Base-by-base conservation (phyloP, 2,888 invertebrate species). In the Mesorhabditis spiculigera region DNA sequence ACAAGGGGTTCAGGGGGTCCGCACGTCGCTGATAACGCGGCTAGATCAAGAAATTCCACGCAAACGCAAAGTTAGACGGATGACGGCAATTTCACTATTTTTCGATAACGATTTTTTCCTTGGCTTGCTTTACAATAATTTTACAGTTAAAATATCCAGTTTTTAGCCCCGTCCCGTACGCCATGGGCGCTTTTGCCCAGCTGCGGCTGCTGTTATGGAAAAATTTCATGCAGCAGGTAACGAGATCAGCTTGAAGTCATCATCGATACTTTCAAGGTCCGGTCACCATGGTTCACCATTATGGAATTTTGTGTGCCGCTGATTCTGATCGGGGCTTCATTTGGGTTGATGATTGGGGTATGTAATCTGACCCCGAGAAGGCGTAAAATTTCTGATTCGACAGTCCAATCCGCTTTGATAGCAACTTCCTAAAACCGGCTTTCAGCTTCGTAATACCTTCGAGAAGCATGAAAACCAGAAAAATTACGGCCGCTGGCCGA, bases 141-240 rank as follows among this genome's bases (percentile, higher is more conserved):
- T 28, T 28, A 28, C 28, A 28, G 28, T 28, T 28, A 28, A 28
- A 28, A 28, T 28, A 28, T 28, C 28, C 28, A 28, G 28, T 28
- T 28, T 28, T 28, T 28, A 28, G 28, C 28, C 28, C 28, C 28
- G 28, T 28, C 28, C 28, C 28, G 28, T 28, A 28, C 28, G 28
- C 28, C 28, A 82, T 82, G 82, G 80, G 81, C 61, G 76, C 78
- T n/a, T 76, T 81, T 61, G 65, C 76, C 68, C 83, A 83, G 71
- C 71, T 83, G 42, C 73, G 81, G 45, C 73, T 83, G 45, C 73
- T 83, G 66, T 70, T 83, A 67, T 83, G 83, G 83, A 83, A 83
- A 69, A 83, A 83, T 67, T 71, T 72, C 65, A 67, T 81, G 4
- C 75, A 73, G 63, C 83, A 83, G 71, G 67, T 71, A 5, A 71